Percentiles rank a stretch among this genome's conserved stretches.
These are phyloP conservation scores for Aphis gossypii DNA, from an alignment of 1,140 invertebrate genomes.

Conservation along the genomic window DNA sequence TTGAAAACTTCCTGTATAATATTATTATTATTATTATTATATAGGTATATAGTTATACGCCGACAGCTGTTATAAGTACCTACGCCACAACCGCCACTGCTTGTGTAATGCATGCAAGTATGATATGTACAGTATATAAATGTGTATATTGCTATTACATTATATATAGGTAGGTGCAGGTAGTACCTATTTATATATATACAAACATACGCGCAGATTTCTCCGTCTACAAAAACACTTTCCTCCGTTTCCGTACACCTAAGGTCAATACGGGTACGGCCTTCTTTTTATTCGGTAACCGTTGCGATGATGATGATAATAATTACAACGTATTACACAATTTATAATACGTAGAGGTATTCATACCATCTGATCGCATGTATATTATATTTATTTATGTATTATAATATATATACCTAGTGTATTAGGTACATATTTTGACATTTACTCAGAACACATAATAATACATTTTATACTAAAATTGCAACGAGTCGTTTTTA, in stretches of 20 bases:
- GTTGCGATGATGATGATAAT: not conserved
- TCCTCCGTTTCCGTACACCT: constrained; percentile 45
- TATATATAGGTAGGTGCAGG: not conserved
- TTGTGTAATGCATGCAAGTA: not conserved
- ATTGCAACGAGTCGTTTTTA: not conserved
- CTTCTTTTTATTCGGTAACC: constrained; percentile 35
- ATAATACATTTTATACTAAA: not conserved
- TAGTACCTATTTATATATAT: not conserved
- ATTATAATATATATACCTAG: not conserved
- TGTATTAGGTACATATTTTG: not conserved
- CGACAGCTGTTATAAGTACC: not conserved
- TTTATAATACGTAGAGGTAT: not conserved
- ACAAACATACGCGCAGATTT: not conserved
- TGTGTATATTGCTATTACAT: not conserved
- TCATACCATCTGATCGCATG: not conserved
- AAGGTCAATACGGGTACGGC: constrained; percentile 5
- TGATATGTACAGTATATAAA: not conserved
- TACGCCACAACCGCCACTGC: not conserved
- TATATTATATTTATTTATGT: not conserved
- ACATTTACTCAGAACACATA: not conserved
- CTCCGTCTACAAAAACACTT: constrained; percentile 3
- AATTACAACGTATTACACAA: not conserved
- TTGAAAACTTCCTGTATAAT: constrained; percentile 9
- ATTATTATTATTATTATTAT: not conserved
- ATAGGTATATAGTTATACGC: no score